Evolutionary conservation across 2,113 vertebrate genomes (phyloP).

Genomic region (Hirundichthys speculiger): DNA sequence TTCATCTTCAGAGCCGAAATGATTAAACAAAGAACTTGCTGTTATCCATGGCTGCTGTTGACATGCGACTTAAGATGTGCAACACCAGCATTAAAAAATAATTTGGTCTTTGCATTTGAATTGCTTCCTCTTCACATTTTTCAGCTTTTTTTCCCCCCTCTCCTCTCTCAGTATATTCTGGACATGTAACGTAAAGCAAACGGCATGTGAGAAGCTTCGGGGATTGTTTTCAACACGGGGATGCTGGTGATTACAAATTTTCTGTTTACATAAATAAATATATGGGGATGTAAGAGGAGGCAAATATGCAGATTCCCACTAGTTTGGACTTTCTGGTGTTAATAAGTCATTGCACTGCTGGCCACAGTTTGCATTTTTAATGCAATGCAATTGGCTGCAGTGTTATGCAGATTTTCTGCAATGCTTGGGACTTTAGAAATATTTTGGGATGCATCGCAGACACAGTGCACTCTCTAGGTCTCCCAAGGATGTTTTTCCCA

Average conservation of each 20-base stretch:
- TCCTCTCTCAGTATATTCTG: conserved; percentile 5
- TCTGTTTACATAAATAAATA: conserved; percentile 10
- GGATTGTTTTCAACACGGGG: conserved; percentile 3
- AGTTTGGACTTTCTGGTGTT: not conserved
- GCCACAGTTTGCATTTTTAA: conserved; percentile 47
- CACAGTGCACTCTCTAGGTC: conserved; percentile 28
- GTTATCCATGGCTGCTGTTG: conserved; percentile 55
- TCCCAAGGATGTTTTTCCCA: conserved; percentile 30
- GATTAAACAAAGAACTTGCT: conserved; percentile 71
- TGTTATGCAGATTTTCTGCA: conserved; percentile 45
- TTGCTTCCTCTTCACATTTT: conserved; percentile 3
- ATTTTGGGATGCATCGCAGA: conserved; percentile 31
- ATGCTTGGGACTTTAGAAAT: conserved; percentile 31
- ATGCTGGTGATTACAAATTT: conserved; percentile 11
- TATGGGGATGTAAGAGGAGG: not conserved
- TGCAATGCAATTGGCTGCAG: conserved; percentile 35
- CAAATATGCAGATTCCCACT: conserved; percentile 22
- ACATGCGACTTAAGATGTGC: conserved; percentile 59
- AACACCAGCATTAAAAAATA: conserved; percentile 59
- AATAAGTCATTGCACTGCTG: conserved; percentile 33
- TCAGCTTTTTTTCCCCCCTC: too few relatives aligned
- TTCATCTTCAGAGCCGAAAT: conserved; percentile 76
- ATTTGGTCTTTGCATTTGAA: conserved; percentile 37
- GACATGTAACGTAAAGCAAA: conserved; percentile 1
- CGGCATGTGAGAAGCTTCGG: not conserved